Evolutionary conservation across 2,888 invertebrate genomes (phyloP), one percentile per base, ranked within the genome.

Genomic region (Ochropacha duplaris): DNA sequence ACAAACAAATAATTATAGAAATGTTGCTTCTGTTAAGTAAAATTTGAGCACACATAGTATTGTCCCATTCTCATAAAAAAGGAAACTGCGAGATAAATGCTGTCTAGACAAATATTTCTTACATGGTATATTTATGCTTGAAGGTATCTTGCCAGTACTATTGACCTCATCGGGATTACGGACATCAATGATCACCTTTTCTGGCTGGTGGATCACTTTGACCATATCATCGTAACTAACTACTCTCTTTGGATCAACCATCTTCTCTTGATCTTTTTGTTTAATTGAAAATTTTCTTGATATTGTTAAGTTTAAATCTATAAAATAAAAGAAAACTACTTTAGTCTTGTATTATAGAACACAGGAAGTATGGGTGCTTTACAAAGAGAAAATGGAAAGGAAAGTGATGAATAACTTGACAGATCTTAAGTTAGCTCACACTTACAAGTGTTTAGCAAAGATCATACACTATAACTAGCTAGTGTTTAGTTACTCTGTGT

Each of bases 41-140:
- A n/a, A n/a, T n/a, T n/a, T n/a, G n/a, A n/a, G n/a, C n/a, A n/a
- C n/a, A n/a, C n/a, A n/a, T n/a, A n/a, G n/a, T n/a, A n/a, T n/a
- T n/a, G n/a, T 34, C 34, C 34, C 24, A 54, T 39, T 39, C 4
- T 24, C 50, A 44, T 34, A 34, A 34, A 22, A 31, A 22, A n/a
- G 0, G n/a, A 52, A 22, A 5, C n/a, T n/a, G n/a, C n/a, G 26
- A 26, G 26, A 19, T 31, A 2, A 50, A 9, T 11, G 22, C 8
- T 39, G 28, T 8, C 28, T 8, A 28, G n/a, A 31, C 11, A 22
- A 54, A 50, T 22, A 54, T 52, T 34, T 58, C 54, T 93, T 94
- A 95, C 96, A 91, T 76, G 96, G 96, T 81, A 97, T 96, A 78
- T 96, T 96, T 57, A 96, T 95, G 78, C 96, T 96, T 22, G 95